phyloP scores from a whole-genome alignment of 2,888 invertebrate genomes.

The Epirrhoe alternata region DNA sequence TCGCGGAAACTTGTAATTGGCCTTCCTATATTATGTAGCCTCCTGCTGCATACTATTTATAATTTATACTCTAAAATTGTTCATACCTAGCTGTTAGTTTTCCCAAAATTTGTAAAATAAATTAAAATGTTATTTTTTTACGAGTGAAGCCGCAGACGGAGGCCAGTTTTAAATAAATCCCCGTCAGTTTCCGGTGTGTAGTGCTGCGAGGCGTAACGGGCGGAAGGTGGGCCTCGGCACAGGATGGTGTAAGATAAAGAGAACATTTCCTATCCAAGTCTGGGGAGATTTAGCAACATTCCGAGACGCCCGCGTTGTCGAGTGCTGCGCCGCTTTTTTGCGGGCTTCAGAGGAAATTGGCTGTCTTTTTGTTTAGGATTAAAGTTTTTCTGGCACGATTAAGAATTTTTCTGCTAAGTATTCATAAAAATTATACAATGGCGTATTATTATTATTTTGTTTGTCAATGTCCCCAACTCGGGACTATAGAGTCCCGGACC shows the following conservation, averaged over 20 bases:
- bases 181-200: constrained; percentile 73
- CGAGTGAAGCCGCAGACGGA: constrained; percentile 1
- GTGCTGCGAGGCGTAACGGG: constrained; percentile 71
- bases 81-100: no score
- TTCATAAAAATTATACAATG: not conserved
- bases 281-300: constrained; percentile 80
- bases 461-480: no score
- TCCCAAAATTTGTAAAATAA: no score
- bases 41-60: no score
- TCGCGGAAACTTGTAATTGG: not conserved
- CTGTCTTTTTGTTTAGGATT: constrained; percentile 31
- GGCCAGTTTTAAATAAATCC: constrained; percentile 69
- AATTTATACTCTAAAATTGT: no score
- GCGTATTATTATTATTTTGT: no score
- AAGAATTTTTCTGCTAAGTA: not conserved
- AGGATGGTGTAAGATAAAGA: constrained; percentile 84
- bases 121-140: no score
- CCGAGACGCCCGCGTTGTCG: constrained; percentile 61
- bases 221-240: constrained; percentile 79
- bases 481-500: no score
- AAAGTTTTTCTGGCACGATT: not conserved
- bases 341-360: constrained; percentile 34
- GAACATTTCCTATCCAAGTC: constrained; percentile 83
- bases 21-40: no score
- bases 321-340: constrained; percentile 54